Base-by-base conservation (phyloP, 2,113 vertebrate genomes). In the Ophthalmolycus amberensis region DNA sequence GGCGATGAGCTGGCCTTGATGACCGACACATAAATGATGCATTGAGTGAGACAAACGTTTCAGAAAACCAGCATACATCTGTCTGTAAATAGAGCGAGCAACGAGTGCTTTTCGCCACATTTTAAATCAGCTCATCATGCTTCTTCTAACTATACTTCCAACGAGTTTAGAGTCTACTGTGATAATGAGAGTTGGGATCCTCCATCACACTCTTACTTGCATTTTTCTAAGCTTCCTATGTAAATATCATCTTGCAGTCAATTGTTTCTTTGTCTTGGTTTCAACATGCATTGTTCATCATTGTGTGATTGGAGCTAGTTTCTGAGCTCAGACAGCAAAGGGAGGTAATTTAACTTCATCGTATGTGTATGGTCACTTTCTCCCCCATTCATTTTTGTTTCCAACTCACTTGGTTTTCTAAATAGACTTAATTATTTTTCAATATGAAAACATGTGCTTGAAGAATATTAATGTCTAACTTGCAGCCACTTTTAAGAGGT, bases 351-450 rank as follows among this genome's bases (percentile, higher is more conserved):
- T 90, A 93, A 94, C 94, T 94, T 93, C 93, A 91, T 90, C 79
- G 77, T 86, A 75, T 85, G 90, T 89, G 73, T 91, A 85, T 85
- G 91, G 93, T 92, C 92, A 94, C 91, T 94, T 91, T 93, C 88
- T 90, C 87, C 89, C 87, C 87, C 88, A 94, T 94, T 94, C 91
- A 92, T 92, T 94, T 94, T 89, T 91, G 88, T 93, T 95, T 94
- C 92, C 90, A 93, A 93, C 86, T 90, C 89, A 91, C 88, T 93
- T 93, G 91, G 87, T 94, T 92, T 89, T 91, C 92, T 89, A 93
- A 94, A 94, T 94, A 91, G 90, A 90, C 82, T 91, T 90, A 77
- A 79, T 92, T 94, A 87, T 93, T 88, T 92, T 87, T 84, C 85
- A 85, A 89, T 88, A 93, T 80, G 70, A 88, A 91, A 85, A 37